Percentiles rank a stretch among this genome's conserved stretches.
These are phyloP conservation scores for Bubalus kerabau DNA, from an alignment of 2,113 vertebrate genomes.

Conservation along the genomic window DNA sequence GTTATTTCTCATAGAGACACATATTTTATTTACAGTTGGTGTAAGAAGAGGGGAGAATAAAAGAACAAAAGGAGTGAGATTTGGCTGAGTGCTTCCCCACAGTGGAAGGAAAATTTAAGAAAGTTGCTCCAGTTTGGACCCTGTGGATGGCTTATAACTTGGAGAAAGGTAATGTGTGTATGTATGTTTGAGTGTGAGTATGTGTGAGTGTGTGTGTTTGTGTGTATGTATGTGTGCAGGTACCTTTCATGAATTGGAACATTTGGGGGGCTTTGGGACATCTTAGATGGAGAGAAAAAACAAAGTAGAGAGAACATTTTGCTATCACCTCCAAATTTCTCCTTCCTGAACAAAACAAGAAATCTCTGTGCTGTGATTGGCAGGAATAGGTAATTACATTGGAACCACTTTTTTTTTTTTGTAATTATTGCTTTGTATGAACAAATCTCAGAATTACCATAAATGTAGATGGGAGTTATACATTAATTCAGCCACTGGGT, in stretches of 20 bases:
- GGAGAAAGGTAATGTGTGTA: background rate
- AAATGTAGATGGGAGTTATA: background rate
- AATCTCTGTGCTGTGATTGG: background rate
- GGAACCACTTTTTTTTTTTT: too few relatives aligned
- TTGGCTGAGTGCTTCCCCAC: background rate
- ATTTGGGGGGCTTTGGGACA: background rate
- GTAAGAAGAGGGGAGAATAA: background rate
- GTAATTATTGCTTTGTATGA: background rate
- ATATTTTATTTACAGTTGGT: background rate
- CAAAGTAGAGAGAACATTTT: background rate
- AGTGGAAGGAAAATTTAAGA: background rate
- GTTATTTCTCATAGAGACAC: background rate
- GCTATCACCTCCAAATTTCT: background rate
- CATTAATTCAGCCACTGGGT: background rate
- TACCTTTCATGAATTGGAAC: background rate
- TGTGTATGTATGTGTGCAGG: background rate
- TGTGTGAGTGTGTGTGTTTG: background rate
- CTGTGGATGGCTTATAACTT: background rate
- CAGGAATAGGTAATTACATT: background rate
- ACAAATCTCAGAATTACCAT: conserved; percentile 10
- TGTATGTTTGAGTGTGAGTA: background rate
- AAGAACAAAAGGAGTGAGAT: background rate
- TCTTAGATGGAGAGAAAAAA: background rate
- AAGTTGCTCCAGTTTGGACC: background rate
- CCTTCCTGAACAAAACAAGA: background rate